These are phyloP conservation scores for Mola mola DNA, from an alignment of 2,113 vertebrate genomes.

Conservation along the genomic window DNA sequence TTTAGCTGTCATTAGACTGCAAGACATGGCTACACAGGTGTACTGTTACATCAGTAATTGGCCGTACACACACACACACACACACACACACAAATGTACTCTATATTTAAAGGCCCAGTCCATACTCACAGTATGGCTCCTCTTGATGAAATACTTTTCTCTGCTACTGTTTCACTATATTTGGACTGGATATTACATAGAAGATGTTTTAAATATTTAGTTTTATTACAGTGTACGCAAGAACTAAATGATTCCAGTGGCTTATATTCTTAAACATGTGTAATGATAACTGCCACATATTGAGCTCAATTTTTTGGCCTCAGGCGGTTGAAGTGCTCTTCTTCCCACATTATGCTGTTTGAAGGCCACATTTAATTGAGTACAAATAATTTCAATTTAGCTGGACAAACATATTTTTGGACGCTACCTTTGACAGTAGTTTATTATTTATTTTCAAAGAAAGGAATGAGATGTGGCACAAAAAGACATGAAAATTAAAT, in stretches of 20 bases:
- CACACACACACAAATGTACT: conserved; percentile 8
- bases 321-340: too few species aligned
- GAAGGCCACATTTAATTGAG: conserved; percentile 5
- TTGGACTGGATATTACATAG: not conserved
- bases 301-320: too few species aligned
- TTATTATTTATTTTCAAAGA: too few species aligned
- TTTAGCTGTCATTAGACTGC: conserved; percentile 73
- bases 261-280: not conserved
- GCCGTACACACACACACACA: conserved; percentile 23
- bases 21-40: conserved; percentile 75
- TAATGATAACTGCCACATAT: not conserved
- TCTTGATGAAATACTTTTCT: conserved; percentile 46
- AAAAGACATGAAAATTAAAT: too few species aligned
- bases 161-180: conserved; percentile 29
- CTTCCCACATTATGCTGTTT: not conserved
- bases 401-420: too few species aligned
- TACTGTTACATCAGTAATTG: conserved; percentile 71
- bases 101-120: conserved; percentile 47
- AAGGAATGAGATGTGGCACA: too few species aligned
- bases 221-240: not conserved
- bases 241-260: conserved; percentile 12
- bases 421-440: too few species aligned
- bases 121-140: conserved; percentile 51
- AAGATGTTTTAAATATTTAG: not conserved
- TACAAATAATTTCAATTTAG: too few species aligned